Evolutionary conservation across 2,888 invertebrate genomes (phyloP), one percentile per base, ranked within the genome.

Genomic region (Archaeoteleia sp.): DNA sequence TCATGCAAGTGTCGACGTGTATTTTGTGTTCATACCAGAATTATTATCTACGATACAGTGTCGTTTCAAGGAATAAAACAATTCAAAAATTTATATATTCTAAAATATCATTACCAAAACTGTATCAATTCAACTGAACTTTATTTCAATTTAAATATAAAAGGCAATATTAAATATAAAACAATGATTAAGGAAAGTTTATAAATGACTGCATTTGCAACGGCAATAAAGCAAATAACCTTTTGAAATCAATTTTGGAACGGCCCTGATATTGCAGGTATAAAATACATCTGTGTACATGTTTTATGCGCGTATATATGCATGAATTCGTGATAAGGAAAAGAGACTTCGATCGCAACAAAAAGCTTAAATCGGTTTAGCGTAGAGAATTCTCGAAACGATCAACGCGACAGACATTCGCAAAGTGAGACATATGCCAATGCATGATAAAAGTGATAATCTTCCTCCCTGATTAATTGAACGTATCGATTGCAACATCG

Each of bases 361-460:
- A 25, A 27, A 13, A 30, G 20, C 35, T 35, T 51, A 60, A 60
- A 43, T 35, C 7, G 35, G 13, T 35, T 35, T 14, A 7, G 12
- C 14, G 15, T 15, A 2, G 32, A 45, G 35, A 35, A 32, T 45
- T 60, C 45, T 17, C 30, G 23, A 51, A 37, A 51, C 37, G 34
- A 60, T 37, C 42, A 43, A 39, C 42, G 7, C 30, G 20, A 37
- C 43, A 51, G 60, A 51, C 60, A 45, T 60, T 30, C 30, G 42
- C 35, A 48, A 60, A 49, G 37, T 9, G 8, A 37, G 23, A 37
- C 45, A 53, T 53, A 53, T 53, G 60, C 30, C 13, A 13, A 43
- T 25, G 39, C 25, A 23, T n/a, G 51, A 51, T 61, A 61, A 61
- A 61, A 61, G 37, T 43, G 45, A 45, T 61, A 61, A 61, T 61